These are phyloP conservation scores for Pecten maximus DNA, from an alignment of 2,888 invertebrate genomes.

Conservation along the genomic window DNA sequence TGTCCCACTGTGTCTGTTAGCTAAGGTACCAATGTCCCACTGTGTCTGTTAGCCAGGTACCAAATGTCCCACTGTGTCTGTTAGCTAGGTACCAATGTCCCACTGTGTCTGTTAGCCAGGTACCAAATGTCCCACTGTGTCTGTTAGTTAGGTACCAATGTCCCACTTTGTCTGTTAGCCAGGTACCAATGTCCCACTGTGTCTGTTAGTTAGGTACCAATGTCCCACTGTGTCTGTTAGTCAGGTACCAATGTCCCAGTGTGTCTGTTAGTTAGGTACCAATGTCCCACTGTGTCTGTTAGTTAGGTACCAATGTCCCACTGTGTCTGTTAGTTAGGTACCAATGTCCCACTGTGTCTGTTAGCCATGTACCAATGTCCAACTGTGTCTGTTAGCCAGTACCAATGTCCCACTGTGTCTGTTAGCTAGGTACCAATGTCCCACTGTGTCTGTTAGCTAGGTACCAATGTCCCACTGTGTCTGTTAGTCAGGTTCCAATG, in stretches of 20 bases:
- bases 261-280: background rate
- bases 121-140: background rate
- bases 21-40: too few relatives aligned
- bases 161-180: background rate
- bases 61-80: background rate
- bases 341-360: too few relatives aligned
- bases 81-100: too few relatives aligned
- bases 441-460: background rate
- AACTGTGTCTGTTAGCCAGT: background rate
- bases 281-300: background rate
- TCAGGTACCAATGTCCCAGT: too few relatives aligned
- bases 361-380: background rate
- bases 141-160: too few relatives aligned
- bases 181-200: too few relatives aligned
- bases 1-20: background rate
- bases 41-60: background rate
- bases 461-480: background rate
- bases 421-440: background rate
- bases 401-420: too few relatives aligned
- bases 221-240: background rate
- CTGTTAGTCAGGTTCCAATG: too few relatives aligned
- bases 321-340: too few relatives aligned
- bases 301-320: too few relatives aligned
- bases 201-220: background rate
- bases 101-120: background rate